Percentiles rank a stretch among this genome's conserved stretches.
Evolutionary conservation across 2,113 vertebrate genomes (phyloP).

Genomic region (Sylvietta virens): DNA sequence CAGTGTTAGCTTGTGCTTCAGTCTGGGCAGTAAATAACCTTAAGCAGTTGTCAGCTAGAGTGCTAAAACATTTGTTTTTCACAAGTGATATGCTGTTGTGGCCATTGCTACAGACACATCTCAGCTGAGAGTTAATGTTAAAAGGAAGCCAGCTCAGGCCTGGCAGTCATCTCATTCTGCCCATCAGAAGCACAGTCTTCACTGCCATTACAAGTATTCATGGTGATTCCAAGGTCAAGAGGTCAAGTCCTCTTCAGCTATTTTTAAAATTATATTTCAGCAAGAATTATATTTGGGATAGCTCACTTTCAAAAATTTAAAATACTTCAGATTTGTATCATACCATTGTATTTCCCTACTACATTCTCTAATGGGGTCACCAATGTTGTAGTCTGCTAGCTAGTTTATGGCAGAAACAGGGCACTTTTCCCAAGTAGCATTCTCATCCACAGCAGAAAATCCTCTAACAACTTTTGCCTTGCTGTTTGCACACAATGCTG

Average conservation of each 20-base stretch:
- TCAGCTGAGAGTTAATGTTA: background rate
- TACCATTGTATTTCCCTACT: background rate
- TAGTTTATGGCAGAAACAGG: background rate
- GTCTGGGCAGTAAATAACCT: background rate
- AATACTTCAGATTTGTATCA: background rate
- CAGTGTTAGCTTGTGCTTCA: background rate
- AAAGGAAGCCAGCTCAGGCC: background rate
- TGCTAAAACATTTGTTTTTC: conserved; percentile 12
- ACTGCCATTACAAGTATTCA: background rate
- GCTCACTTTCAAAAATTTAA: background rate
- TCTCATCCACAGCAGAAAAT: background rate
- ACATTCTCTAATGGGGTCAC: background rate
- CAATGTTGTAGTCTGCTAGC: background rate
- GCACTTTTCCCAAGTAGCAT: background rate
- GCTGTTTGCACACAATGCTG: background rate
- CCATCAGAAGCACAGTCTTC: background rate
- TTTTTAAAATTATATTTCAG: background rate
- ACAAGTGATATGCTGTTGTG: background rate
- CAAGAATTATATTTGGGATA: background rate
- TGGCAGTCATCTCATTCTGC: background rate
- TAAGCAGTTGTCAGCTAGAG: background rate
- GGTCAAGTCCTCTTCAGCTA: background rate
- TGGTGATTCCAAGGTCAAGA: background rate
- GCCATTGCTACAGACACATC: background rate
- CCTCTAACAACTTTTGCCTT: background rate